phyloP scores from a whole-genome alignment of 23 tunicate genomes.

The Corella eumyota region DNA sequence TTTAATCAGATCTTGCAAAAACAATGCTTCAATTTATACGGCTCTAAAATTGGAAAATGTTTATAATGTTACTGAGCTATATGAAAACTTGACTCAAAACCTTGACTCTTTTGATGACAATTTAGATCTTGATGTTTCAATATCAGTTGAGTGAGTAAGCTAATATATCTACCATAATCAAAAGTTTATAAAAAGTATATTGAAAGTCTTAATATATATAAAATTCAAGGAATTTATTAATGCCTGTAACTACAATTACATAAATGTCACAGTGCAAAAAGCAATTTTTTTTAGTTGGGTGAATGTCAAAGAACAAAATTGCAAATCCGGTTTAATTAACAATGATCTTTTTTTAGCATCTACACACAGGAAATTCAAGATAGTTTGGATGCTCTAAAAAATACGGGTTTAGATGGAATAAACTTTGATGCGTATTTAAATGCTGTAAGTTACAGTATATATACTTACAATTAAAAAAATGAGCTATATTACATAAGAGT shows the following conservation, averaged over 20 bases:
- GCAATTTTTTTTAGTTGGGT: too few species aligned
- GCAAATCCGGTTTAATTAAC: too few species aligned
- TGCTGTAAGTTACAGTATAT: constrained; percentile 18
- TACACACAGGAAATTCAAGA: constrained; percentile 35
- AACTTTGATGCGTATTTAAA: constrained; percentile 36
- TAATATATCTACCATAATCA: neutral
- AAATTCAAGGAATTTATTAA: too few species aligned
- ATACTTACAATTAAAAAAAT: too few species aligned
- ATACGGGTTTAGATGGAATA: constrained; percentile 35
- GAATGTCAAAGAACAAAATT: too few species aligned
- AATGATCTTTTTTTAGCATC: too few species aligned
- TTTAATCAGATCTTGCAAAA: constrained; percentile 34
- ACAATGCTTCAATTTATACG: constrained; percentile 38
- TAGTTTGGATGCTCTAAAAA: constrained; percentile 20
- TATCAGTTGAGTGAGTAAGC: too few species aligned
- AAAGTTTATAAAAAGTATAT: neutral
- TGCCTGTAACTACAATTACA: too few species aligned
- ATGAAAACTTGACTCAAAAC: constrained; percentile 18
- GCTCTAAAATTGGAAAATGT: constrained; percentile 36
- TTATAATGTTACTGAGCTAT: constrained; percentile 29
- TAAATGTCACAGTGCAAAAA: too few species aligned
- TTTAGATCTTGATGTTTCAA: too few species aligned
- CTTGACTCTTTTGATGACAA: constrained; percentile 9
- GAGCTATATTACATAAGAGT: too few species aligned
- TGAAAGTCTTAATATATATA: too few species aligned